These are phyloP conservation scores for Lasioglossum albipes DNA, from an alignment of 1,140 invertebrate species.

Conservation along the genomic window DNA sequence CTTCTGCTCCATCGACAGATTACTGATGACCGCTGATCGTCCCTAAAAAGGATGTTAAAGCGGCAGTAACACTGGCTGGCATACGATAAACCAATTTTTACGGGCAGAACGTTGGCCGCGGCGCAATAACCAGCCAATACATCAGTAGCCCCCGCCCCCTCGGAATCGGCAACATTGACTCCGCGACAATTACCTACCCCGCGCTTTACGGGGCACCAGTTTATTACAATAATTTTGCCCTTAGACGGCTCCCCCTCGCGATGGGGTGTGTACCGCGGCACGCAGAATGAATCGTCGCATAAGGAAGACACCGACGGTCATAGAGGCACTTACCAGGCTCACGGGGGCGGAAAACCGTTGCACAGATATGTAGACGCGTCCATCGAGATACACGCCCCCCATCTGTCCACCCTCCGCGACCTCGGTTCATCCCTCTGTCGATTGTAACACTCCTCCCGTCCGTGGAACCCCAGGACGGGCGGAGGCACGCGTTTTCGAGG, in stretches of 20 bases:
- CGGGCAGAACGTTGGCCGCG: constrained; percentile 31
- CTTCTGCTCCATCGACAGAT: not conserved
- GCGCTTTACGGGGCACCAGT: constrained; percentile 45
- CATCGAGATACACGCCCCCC: constrained; percentile 66
- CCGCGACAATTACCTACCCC: constrained; percentile 42
- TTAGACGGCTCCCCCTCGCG: constrained; percentile 20
- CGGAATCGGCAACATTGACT: constrained; percentile 9
- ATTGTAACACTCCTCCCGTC: constrained; percentile 1
- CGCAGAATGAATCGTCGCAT: constrained; percentile 53
- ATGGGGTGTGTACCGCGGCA: constrained; percentile 29
- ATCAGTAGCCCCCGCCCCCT: constrained; percentile 24
- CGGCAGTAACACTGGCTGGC: not conserved
- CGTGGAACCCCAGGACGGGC: not conserved
- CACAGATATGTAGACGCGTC: constrained; percentile 28
- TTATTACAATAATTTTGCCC: constrained; percentile 60
- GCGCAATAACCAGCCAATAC: constrained; percentile 47
- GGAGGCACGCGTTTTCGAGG: constrained; percentile 34
- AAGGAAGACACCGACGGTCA: constrained; percentile 55
- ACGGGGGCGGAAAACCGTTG: constrained; percentile 41
- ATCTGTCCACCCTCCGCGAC: constrained; percentile 65
- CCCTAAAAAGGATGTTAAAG: not conserved
- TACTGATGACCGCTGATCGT: not conserved
- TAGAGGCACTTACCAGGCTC: constrained; percentile 58
- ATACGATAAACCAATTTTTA: constrained; percentile 50
- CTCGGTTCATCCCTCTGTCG: constrained; percentile 14